These are phyloP conservation scores for Tipula confusa DNA, from an alignment of 2,888 invertebrate genomes.

Conservation along the genomic window DNA sequence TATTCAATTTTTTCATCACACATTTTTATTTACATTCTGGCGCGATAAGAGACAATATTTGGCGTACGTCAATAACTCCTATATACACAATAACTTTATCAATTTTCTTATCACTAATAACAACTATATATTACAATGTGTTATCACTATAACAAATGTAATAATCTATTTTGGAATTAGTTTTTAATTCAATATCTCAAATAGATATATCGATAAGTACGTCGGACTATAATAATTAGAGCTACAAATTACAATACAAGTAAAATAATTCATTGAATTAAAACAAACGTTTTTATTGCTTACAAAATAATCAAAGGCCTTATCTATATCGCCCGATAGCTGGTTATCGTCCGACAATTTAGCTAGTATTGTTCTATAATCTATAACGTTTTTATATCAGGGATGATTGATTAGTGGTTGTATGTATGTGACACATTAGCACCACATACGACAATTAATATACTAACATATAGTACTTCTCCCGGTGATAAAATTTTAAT, in stretches of 20 bases:
- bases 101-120: not conserved
- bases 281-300: not conserved
- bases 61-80: not conserved
- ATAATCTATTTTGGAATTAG: not conserved
- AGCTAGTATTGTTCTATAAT: not conserved
- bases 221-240: not conserved
- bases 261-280: too few relatives aligned
- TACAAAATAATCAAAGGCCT: not conserved
- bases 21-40: not conserved
- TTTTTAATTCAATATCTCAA: not conserved
- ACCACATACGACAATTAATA: not conserved
- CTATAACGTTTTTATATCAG: not conserved
- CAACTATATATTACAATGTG: not conserved
- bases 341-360: not conserved
- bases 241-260: not conserved
- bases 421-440: too few relatives aligned
- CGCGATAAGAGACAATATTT: not conserved
- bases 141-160: not conserved
- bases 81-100: not conserved
- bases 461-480: too few relatives aligned
- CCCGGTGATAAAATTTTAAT: not conserved
- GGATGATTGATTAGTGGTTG: not conserved
- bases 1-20: not conserved
- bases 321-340: not conserved
- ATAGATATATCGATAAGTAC: not conserved